phyloP scores from a whole-genome alignment of 2,797 vertebrate genomes.

The Macrochelys suwanniensis region DNA sequence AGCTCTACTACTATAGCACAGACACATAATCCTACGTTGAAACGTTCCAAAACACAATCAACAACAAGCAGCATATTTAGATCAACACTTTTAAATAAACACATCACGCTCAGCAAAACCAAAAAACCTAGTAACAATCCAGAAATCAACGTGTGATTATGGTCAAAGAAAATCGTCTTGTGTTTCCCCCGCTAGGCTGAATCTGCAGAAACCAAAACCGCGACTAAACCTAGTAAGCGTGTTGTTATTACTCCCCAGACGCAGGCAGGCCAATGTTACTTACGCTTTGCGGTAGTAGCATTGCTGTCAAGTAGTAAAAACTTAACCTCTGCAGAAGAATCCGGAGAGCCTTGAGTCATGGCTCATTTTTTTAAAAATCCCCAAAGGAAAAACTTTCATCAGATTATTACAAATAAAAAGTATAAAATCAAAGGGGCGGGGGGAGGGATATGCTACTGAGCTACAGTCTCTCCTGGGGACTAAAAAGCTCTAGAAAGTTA shows the following conservation, averaged over 20 bases:
- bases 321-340: not conserved
- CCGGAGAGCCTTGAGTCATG: not conserved
- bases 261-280: not conserved
- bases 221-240: not conserved
- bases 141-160: not conserved
- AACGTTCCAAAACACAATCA: not conserved
- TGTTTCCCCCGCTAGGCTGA: not conserved
- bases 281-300: conserved; percentile 9
- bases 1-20: not conserved
- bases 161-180: not conserved
- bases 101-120: not conserved
- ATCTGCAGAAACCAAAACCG: not conserved
- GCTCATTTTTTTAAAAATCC: not conserved
- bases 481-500: not conserved
- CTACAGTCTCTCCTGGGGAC: no score
- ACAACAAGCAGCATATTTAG: not conserved
- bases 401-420: not conserved
- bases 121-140: not conserved
- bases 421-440: not conserved
- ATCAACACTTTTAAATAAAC: not conserved
- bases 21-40: not conserved
- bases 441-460: no score
- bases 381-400: not conserved
- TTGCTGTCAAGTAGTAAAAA: not conserved
- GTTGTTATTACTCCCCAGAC: not conserved